Evolutionary conservation across 2,797 vertebrate genomes (phyloP), one percentile per base, ranked within the genome.

Genomic region (Allobates femoralis): DNA sequence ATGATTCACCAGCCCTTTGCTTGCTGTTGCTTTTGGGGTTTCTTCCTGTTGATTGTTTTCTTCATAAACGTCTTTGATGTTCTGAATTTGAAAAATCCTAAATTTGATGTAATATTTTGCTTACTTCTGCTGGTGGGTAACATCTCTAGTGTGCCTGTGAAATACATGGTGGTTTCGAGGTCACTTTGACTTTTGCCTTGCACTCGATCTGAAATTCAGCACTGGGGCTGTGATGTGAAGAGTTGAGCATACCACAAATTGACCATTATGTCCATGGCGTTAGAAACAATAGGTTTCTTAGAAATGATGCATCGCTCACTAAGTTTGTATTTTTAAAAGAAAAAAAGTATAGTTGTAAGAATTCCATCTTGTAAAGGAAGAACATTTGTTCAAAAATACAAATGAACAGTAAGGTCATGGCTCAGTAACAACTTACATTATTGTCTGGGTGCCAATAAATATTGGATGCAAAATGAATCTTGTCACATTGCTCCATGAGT

Each of bases 401-500:
- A 41, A 83, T 34, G 37, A 28, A 76, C 37, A 64, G 14, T 64
- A 50, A 74, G 26, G 2, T 18, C 23, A 11, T 41, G 26, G 51
- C 46, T 41, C 32, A 37, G 30, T 56, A 62, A 78, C 62, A 41
- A 62, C 50, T 78, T 69, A 66, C 34, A 58, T 67, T 37, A 67
- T 84, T 50, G 64, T 85, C 71, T 85, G 11, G 15, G 79, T 71
- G 76, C 51, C 51, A 79, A 56, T 71, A 79, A 79, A 79, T 56
- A 46, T 79, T 85, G 34, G 64, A 79, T 26, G 30, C 32, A 79
- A 71, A 71, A 19, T 46, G 64, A 71, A 67, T 56, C 10, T 37
- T 71, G 50, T 46, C n/a, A 23, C 34, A 34, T 71, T 79, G 32
- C 51, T 21, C n/a, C 55, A 23, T 78, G 75, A 55, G 62, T 71